A percentile compares a stretch with the other conserved stretches of the same genome.
phyloP scores from a whole-genome alignment of 2,888 invertebrate genomes.

The Acleris emargana region DNA sequence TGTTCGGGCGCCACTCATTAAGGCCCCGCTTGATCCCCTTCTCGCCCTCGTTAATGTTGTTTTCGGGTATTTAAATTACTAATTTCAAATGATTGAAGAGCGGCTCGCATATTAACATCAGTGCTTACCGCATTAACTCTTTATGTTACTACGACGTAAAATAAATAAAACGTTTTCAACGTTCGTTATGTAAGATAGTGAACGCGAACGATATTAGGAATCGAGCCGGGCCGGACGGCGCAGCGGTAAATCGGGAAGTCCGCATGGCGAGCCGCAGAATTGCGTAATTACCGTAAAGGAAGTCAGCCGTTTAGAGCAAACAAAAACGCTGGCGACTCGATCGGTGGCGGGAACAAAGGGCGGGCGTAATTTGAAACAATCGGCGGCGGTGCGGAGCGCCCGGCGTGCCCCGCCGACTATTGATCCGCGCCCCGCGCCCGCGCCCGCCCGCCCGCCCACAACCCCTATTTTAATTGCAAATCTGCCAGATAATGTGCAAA shows the following conservation, averaged over 20 bases:
- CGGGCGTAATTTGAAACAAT: constrained; percentile 83
- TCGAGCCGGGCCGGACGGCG: constrained; percentile 37
- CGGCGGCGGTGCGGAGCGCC: constrained; percentile 75
- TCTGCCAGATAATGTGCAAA: constrained; percentile 83
- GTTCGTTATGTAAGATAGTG: constrained; percentile 37
- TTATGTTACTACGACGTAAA: constrained; percentile 5
- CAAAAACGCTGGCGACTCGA: constrained; percentile 79
- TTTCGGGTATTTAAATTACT: constrained; percentile 41
- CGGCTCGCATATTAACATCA: constrained; percentile 11
- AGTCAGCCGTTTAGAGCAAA: constrained; percentile 78
- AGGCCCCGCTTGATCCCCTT: constrained; percentile 41
- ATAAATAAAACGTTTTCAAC: constrained; percentile 4
- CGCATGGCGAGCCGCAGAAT: constrained; percentile 69
- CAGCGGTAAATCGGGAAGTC: constrained; percentile 62
- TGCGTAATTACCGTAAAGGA: constrained; percentile 81
- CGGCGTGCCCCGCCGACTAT: constrained; percentile 80
- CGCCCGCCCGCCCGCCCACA: constrained; percentile 57
- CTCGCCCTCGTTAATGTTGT: constrained; percentile 42
- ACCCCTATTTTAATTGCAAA: constrained; percentile 83
- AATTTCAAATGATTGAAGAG: constrained; percentile 38
- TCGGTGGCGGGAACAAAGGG: constrained; percentile 80
- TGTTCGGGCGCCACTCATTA: constrained; percentile 47
- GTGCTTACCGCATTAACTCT: constrained; percentile 4
- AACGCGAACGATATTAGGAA: constrained; percentile 58
- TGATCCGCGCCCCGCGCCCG: constrained; percentile 62